Evolutionary conservation across 2,113 vertebrate species (phyloP).

Genomic region (Cheilinus undulatus): DNA sequence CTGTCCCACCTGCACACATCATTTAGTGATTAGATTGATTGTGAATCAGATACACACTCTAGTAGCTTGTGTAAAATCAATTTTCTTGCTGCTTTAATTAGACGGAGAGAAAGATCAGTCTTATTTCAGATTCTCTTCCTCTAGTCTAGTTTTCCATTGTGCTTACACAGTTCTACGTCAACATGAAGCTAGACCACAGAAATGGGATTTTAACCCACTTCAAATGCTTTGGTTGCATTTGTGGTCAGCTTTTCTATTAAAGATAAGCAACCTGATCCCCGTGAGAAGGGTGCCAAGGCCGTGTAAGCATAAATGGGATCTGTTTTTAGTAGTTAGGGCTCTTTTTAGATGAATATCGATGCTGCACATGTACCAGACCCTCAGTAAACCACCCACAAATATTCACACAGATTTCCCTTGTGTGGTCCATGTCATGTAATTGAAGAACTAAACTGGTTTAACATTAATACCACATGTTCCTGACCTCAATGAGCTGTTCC

Average conservation of each 20-base stretch:
- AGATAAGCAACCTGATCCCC: neutral
- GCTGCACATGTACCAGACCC: neutral
- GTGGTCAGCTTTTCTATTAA: neutral
- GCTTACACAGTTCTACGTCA: neutral
- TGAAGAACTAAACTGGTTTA: constrained; percentile 36
- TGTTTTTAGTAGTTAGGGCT: neutral
- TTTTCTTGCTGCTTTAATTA: neutral
- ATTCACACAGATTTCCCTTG: constrained; percentile 9
- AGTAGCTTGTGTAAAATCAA: neutral
- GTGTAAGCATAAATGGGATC: neutral
- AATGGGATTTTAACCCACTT: neutral
- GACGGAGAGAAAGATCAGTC: neutral
- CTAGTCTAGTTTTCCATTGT: rapidly evolving
- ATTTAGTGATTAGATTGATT: neutral
- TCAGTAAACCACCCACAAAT: neutral
- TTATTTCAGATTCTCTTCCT: neutral
- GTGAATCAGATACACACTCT: neutral
- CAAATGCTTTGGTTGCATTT: neutral
- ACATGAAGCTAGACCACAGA: neutral
- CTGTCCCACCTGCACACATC: neutral
- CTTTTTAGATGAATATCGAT: constrained; percentile 1
- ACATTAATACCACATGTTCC: constrained; percentile 50
- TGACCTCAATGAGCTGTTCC: constrained; percentile 40
- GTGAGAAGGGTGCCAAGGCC: neutral
- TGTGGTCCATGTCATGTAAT: constrained; percentile 50